These are phyloP conservation scores for Scaptomyza parva DNA, from an alignment of 2,888 invertebrate species.

Conservation along the genomic window DNA sequence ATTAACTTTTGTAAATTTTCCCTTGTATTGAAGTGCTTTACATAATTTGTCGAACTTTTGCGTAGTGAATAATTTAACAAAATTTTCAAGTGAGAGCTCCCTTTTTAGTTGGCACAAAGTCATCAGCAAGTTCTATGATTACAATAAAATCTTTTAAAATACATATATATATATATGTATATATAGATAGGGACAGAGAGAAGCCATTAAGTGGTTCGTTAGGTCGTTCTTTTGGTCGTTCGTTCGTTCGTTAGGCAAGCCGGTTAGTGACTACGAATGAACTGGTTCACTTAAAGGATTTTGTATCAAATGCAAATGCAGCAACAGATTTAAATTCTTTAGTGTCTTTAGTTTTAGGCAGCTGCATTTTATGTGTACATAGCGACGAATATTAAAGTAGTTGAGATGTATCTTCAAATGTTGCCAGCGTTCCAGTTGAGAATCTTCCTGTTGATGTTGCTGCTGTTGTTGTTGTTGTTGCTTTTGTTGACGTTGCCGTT, in stretches of 20 bases:
- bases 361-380: constrained; percentile 67
- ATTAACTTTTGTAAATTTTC: constrained; percentile 22
- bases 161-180: no score
- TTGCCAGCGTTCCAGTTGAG: constrained; percentile 25
- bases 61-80: constrained; percentile 29
- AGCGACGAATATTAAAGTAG: constrained; percentile 73
- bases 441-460: constrained; percentile 26
- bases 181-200: background rate
- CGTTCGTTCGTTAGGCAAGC: constrained; percentile 26
- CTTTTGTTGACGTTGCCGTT: constrained; percentile 41
- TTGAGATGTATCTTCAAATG: constrained; percentile 62
- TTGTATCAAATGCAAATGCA: constrained; percentile 46
- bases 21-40: constrained; percentile 23
- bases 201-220: constrained; percentile 23
- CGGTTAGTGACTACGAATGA: constrained; percentile 28
- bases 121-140: constrained; percentile 36
- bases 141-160: constrained; percentile 40
- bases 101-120: constrained; percentile 28
- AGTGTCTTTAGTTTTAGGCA: constrained; percentile 50
- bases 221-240: background rate
- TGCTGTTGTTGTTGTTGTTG: constrained; percentile 40
- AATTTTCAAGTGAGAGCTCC: constrained; percentile 4
- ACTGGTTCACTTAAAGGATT: constrained; percentile 43
- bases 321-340: constrained; percentile 37
- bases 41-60: constrained; percentile 25